Evolutionary conservation across 1,140 invertebrate species (phyloP).

Genomic region (Diorhabda elongata): DNA sequence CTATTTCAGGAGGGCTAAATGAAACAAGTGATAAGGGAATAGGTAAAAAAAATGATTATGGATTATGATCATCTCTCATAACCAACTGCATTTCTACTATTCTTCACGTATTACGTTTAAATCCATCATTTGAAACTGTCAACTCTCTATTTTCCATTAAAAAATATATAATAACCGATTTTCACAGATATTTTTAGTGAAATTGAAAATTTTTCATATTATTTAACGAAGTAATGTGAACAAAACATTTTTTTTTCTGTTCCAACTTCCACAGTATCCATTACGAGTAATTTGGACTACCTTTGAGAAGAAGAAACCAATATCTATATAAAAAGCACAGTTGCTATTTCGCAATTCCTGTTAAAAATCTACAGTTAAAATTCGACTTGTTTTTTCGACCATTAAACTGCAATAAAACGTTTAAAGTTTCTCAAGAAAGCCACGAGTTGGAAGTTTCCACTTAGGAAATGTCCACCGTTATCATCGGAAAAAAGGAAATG

Average conservation of each 20-base stretch:
- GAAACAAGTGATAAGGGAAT: too few species aligned
- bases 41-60: too few species aligned
- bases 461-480: conserved; percentile 24
- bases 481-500: conserved; percentile 14
- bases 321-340: conserved; percentile 4
- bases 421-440: conserved; percentile 18
- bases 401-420: conserved; percentile 23
- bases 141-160: not conserved
- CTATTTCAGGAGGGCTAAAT: too few species aligned
- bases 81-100: too few species aligned
- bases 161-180: too few species aligned
- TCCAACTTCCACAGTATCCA: not conserved
- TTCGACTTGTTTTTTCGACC: conserved; percentile 18
- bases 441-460: conserved; percentile 20
- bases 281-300: not conserved
- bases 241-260: too few species aligned
- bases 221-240: too few species aligned
- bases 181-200: too few species aligned
- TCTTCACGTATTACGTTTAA: not conserved
- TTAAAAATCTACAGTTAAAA: conserved; percentile 11
- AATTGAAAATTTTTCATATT: too few species aligned
- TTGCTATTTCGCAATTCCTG: conserved; percentile 12
- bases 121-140: conserved; percentile 1
- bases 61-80: too few species aligned
- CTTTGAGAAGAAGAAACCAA: not conserved